Base-by-base conservation (phyloP, 35 echinoderm and acorn worm species). In the Heliocidaris tuberculata region DNA sequence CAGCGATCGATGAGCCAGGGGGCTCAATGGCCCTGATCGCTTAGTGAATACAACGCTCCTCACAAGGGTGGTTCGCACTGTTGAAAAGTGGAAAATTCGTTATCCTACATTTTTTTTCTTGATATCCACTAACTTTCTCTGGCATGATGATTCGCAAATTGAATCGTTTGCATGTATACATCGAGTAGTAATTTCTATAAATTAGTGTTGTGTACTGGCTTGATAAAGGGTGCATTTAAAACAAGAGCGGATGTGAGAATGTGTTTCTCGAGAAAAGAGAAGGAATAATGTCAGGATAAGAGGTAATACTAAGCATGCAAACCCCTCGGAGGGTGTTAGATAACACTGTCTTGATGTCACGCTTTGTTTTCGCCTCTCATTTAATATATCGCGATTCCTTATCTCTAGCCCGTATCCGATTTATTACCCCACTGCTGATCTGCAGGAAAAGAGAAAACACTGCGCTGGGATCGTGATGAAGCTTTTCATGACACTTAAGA, bases 361-460 rank as follows among this genome's bases (percentile, higher is more conserved):
- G 65, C 65, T 78, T 78, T 78, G 19, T 32, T 89, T 89, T 48
- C 24, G 3, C 31, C 87, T 17, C 5, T 13, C 31, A 19, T 15
- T 32, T 47, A 48, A 89, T 89, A 89, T 89, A 89, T 89, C 87
- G 31, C 87, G 87, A 89, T 32, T 7, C 24, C 47, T 30, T 47
- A 47, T 48, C 47, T 47, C 31, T 48, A 89, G 29, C 47, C n/a
- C 48, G 91, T 59, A 59, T 56, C 91, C 29, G 50, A 93, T 93
- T 93, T 93, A 93, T 93, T 93, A 93, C 91, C 91, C 48, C 50
- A 17, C 47, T 93, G 47, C 47, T 47, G 87, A 48, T 89, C 65
- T 19, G 65, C 65, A 78, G 32, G 31, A 48, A 89, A 89, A 89
- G 50, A 93, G 91, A 93, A 30, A 49, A 59, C 50, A 32, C 21